phyloP scores from a whole-genome alignment of 2,113 vertebrate genomes.

The Paradisaea rubra region DNA sequence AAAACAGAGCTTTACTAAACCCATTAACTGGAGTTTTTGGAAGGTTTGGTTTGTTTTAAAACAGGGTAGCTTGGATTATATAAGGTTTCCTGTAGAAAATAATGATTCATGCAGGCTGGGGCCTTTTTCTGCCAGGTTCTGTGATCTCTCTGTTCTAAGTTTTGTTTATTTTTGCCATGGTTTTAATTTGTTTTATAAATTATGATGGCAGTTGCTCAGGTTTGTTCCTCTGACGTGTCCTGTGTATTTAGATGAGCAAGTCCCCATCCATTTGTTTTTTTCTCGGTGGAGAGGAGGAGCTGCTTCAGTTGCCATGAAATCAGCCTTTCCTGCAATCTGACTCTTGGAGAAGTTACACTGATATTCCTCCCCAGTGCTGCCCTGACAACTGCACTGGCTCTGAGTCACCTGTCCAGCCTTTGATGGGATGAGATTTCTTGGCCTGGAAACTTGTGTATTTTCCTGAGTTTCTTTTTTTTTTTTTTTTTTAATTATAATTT shows the following conservation, averaged over 20 bases:
- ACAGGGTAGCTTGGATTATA: not conserved
- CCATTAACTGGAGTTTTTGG: not conserved
- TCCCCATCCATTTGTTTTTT: not conserved
- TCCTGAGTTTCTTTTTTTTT: not conserved
- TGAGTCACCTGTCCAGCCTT: not conserved
- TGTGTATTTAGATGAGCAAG: not conserved
- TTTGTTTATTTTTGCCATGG: not conserved
- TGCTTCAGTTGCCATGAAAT: not conserved
- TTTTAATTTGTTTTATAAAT: conserved; percentile 21
- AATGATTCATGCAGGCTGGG: conserved; percentile 1
- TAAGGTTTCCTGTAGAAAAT: not conserved
- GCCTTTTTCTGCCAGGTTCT: conserved; percentile 12
- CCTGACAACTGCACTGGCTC: not conserved
- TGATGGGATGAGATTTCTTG: not conserved
- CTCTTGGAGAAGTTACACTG: not conserved
- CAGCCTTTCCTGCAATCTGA: conserved; percentile 31
- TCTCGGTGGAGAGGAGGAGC: not conserved
- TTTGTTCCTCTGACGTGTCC: conserved; percentile 3
- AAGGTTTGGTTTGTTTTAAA: not conserved
- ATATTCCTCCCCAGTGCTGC: conserved; percentile 3
- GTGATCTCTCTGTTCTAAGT: not conserved
- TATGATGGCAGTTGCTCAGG: not conserved
- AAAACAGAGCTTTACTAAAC: not conserved
- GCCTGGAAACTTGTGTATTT: not conserved
- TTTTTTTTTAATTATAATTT: not conserved